A percentile compares a stretch with the other conserved stretches of the same genome.
Evolutionary conservation across 2,888 invertebrate species (phyloP).

Genomic region (Heterodera filipjevi): DNA sequence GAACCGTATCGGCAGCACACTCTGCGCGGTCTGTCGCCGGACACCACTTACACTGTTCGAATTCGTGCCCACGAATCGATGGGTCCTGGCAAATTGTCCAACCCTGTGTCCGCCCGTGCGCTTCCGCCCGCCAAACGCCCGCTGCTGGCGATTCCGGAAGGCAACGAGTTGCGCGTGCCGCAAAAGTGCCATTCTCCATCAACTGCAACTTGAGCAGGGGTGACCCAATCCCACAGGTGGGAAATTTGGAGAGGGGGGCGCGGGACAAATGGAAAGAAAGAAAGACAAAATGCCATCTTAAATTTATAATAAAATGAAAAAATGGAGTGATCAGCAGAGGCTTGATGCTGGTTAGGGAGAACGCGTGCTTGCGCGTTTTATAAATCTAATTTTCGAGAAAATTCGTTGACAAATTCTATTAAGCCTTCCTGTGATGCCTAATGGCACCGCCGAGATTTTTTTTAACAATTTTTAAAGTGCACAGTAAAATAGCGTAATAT

Average conservation of each 20-base stretch:
- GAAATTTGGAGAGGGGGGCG: not conserved
- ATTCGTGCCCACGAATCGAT: slow-evolving; percentile 60
- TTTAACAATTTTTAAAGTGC: no score
- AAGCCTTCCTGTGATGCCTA: no score
- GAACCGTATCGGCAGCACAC: slow-evolving; percentile 54
- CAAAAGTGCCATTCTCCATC: slow-evolving; percentile 56
- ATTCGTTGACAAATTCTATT: no score
- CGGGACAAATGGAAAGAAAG: no score
- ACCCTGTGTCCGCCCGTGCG: slow-evolving; percentile 57
- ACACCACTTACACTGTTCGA: slow-evolving; percentile 59
- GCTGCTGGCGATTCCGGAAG: slow-evolving; percentile 58
- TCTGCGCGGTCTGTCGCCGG: slow-evolving; percentile 55
- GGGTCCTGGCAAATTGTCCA: slow-evolving; percentile 61
- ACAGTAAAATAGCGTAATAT: no score
- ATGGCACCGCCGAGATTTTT: no score
- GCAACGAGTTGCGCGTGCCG: slow-evolving; percentile 56
- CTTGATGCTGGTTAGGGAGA: no score
- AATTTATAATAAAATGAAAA: no score
- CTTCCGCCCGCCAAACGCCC: slow-evolving; percentile 60
- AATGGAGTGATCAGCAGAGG: no score
- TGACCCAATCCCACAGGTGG: slow-evolving; percentile 58
- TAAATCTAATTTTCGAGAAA: no score
- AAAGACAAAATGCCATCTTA: no score
- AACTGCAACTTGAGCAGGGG: slow-evolving; percentile 60
- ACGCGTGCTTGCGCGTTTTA: no score